phyloP scores from a whole-genome alignment of 2,113 vertebrate genomes.

The Pitta sordida region DNA sequence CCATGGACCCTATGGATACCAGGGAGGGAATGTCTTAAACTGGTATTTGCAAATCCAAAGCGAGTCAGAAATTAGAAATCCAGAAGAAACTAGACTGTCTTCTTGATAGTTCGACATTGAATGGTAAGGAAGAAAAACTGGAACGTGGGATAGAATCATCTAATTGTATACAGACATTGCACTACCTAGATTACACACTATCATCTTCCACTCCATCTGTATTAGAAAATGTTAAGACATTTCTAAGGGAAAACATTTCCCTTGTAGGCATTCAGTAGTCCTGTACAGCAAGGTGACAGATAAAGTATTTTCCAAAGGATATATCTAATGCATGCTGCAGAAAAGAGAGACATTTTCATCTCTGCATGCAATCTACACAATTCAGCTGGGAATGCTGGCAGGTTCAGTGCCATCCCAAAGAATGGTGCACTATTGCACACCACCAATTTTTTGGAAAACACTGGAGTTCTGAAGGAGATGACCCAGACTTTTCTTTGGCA shows the following conservation, averaged over 20 bases:
- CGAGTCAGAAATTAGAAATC: neutral
- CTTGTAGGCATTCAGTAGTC: neutral
- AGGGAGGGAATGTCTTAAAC: neutral
- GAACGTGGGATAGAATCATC: neutral
- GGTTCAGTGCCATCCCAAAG: neutral
- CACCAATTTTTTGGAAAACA: neutral
- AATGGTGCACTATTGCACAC: neutral
- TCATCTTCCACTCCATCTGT: neutral
- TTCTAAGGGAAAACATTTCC: neutral
- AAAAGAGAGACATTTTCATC: neutral
- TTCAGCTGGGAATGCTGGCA: neutral
- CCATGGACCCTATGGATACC: rapidly evolving
- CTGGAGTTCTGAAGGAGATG: neutral
- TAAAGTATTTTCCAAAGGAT: neutral
- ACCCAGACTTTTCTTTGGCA: neutral
- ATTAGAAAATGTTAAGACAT: neutral
- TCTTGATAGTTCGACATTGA: neutral
- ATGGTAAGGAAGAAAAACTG: neutral
- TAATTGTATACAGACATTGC: neutral
- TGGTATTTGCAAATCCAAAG: neutral
- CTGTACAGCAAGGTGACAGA: neutral
- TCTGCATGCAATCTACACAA: neutral
- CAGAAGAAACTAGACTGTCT: neutral
- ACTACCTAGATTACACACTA: neutral
- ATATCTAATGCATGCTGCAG: neutral